phyloP scores from a whole-genome alignment of 37 sponge, comb jelly and placozoan genomes.

The Geodia barretti region DNA sequence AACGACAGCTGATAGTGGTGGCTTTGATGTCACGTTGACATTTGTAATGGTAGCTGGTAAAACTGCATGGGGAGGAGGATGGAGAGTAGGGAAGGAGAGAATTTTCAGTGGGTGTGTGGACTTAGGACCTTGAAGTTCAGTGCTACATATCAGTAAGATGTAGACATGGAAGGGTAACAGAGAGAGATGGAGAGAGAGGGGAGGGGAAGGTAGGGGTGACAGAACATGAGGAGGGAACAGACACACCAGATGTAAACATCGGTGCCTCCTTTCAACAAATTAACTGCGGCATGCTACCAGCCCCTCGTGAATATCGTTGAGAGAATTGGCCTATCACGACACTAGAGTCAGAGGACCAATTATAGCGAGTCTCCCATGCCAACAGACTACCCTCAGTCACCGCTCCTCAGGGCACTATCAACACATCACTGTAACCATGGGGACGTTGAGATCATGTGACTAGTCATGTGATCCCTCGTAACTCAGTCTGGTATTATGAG shows the following conservation, averaged over 20 bases:
- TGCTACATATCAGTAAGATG: too few relatives aligned
- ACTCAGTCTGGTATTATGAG: too few relatives aligned
- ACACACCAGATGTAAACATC: too few relatives aligned
- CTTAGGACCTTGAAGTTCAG: too few relatives aligned
- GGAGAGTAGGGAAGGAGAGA: neutral
- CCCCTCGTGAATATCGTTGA: neutral
- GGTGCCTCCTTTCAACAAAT: neutral
- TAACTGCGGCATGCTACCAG: neutral
- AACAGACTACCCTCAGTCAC: neutral
- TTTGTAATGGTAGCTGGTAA: neutral
- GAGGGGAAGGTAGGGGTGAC: neutral
- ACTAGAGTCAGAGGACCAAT: too few relatives aligned
- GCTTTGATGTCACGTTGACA: neutral
- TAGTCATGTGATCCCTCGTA: too few relatives aligned
- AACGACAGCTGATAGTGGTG: neutral
- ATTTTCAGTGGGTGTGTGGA: too few relatives aligned
- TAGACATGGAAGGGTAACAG: too few relatives aligned
- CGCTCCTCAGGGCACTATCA: neutral
- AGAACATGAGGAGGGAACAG: too few relatives aligned
- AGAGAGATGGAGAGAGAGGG: conserved; percentile 1
- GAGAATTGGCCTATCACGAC: neutral
- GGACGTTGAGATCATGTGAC: too few relatives aligned
- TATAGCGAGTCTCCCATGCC: neutral
- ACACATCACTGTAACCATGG: too few relatives aligned
- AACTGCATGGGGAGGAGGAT: neutral